A percentile compares a stretch with the other conserved stretches of the same genome.
Conservation (phyloP, 2,888 invertebrate genomes). For the Mycalesis mineus region DNA sequence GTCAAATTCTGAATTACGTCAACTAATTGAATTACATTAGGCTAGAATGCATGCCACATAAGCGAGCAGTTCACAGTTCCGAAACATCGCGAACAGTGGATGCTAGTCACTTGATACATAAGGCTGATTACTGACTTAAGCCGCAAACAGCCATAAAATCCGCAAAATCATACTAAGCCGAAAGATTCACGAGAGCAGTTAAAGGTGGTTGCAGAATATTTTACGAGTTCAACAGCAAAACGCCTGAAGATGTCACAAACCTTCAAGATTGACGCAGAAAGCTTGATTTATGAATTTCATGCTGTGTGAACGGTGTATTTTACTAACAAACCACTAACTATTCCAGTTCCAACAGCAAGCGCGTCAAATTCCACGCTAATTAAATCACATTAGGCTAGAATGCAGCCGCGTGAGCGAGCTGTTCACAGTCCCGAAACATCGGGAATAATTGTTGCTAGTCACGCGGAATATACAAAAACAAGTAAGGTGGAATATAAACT, state of each 20-base stretch:
- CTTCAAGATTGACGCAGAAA: no score
- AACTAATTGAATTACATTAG: slow-evolving; percentile 6
- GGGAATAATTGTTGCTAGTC: background rate
- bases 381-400: slow-evolving; percentile 2
- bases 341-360: background rate
- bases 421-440: background rate
- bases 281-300: no score
- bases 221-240: no score
- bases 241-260: no score
- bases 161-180: no score
- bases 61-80: background rate
- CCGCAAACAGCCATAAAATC: no score
- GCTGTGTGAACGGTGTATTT: background rate
- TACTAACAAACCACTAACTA: background rate
- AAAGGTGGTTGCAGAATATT: no score
- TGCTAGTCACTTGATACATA: background rate
- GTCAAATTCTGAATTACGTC: background rate
- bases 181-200: no score
- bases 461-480: no score
- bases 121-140: no score
- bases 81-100: background rate
- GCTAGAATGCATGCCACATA: background rate
- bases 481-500: no score
- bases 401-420: background rate
- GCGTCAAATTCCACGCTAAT: slow-evolving; percentile 3